These are phyloP conservation scores for Alcedo quadribrachys DNA, from an alignment of 2,797 vertebrate species.

Conservation along the genomic window DNA sequence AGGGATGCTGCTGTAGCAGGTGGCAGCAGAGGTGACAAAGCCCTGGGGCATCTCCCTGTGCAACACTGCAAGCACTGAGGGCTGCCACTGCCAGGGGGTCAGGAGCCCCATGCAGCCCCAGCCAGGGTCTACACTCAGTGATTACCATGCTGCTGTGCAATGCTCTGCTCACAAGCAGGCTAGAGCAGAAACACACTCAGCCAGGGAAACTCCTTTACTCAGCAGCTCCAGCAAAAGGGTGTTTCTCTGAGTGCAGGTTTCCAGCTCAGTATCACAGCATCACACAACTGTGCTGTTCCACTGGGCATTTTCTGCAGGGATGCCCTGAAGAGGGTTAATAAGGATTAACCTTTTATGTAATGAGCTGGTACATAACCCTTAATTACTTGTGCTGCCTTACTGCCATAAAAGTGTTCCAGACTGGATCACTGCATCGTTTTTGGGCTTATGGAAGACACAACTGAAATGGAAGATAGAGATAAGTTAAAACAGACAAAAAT, in stretches of 20 bases:
- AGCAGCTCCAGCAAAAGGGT: background rate
- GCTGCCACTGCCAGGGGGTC: background rate
- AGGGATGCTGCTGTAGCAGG: background rate
- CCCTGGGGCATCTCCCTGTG: background rate
- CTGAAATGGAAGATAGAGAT: background rate
- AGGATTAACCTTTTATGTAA: constrained; percentile 19
- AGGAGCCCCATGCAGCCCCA: background rate
- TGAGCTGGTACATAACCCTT: constrained; percentile 13
- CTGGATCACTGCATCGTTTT: background rate
- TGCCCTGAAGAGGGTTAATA: background rate
- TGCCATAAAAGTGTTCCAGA: background rate
- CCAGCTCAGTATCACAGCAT: background rate
- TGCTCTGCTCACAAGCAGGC: background rate
- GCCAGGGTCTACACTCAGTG: background rate
- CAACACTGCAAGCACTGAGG: background rate
- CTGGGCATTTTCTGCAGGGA: background rate
- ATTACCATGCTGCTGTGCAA: background rate
- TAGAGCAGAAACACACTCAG: background rate
- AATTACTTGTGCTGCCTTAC: background rate
- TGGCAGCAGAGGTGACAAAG: background rate
- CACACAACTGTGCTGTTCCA: background rate
- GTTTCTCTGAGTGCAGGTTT: background rate
- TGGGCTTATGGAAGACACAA: background rate
- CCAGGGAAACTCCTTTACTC: background rate
- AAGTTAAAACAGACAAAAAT: constrained; percentile 53